phyloP scores from a whole-genome alignment of 2,888 invertebrate genomes.

The Aspidiotus destructor region DNA sequence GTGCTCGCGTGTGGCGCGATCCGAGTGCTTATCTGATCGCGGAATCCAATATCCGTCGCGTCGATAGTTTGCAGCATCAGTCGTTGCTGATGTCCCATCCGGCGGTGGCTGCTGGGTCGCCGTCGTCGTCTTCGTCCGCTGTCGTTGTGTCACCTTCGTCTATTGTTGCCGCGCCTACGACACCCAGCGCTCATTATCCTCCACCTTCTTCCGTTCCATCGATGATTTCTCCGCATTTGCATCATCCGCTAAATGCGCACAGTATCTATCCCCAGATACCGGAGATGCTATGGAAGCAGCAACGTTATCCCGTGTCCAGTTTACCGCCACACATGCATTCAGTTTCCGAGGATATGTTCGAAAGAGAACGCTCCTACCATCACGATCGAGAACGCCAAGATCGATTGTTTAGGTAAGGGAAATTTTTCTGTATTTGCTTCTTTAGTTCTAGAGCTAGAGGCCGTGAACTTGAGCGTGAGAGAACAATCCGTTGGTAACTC shows the following conservation, averaged over 20 bases:
- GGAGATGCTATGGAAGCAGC: slow-evolving; percentile 44
- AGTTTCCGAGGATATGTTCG: slow-evolving; percentile 45
- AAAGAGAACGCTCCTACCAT: slow-evolving; percentile 41
- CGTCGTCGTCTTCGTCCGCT: slow-evolving; percentile 34
- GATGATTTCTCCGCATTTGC: slow-evolving; percentile 40
- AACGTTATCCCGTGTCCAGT: slow-evolving; percentile 35
- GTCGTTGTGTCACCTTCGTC: slow-evolving; percentile 37
- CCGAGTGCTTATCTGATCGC: slow-evolving; percentile 47
- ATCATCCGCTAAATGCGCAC: slow-evolving; percentile 37
- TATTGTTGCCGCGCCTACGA: slow-evolving; percentile 42
- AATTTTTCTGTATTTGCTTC: too few species aligned
- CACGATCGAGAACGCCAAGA: slow-evolving; percentile 46
- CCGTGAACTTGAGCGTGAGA: too few species aligned
- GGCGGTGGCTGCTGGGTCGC: slow-evolving; percentile 36
- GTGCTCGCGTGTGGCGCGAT: slow-evolving; percentile 48
- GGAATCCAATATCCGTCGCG: slow-evolving; percentile 50
- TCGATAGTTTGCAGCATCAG: slow-evolving; percentile 53
- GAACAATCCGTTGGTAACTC: too few species aligned
- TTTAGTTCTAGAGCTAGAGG: too few species aligned
- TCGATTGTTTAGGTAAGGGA: slow-evolving; percentile 51
- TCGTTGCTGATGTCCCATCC: slow-evolving; percentile 46
- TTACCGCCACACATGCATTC: slow-evolving; percentile 33
- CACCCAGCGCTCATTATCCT: slow-evolving; percentile 38
- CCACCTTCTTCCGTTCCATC: slow-evolving; percentile 44
- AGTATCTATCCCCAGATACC: slow-evolving; percentile 37